A percentile compares a stretch with the other conserved stretches of the same genome.
phyloP scores from a whole-genome alignment of 2,888 invertebrate species.

The Galerucella nymphaeae region DNA sequence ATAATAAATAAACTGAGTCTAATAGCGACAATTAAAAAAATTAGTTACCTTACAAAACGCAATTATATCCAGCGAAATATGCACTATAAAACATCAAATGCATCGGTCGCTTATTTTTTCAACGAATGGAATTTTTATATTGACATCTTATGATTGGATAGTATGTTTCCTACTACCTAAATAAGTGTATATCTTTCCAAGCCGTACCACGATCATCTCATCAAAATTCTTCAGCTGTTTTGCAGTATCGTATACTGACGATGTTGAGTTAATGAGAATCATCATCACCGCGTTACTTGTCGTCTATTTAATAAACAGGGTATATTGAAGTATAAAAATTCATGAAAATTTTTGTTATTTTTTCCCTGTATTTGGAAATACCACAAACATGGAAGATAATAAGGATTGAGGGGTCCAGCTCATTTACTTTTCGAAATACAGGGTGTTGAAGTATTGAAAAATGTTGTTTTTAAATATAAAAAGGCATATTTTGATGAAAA shows the following conservation, averaged over 20 bases:
- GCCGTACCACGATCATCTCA: constrained; percentile 15
- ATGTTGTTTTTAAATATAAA: too few relatives aligned
- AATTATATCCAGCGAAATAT: not conserved
- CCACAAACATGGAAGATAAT: too few relatives aligned
- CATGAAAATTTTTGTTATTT: too few relatives aligned
- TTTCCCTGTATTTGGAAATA: too few relatives aligned
- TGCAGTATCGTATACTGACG: constrained; percentile 16
- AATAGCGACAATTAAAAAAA: not conserved
- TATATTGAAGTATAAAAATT: not conserved
- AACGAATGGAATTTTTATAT: not conserved
- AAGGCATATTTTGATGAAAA: too few relatives aligned
- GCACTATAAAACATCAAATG: not conserved
- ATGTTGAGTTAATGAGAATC: constrained; percentile 21
- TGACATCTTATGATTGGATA: not conserved
- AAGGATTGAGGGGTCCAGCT: too few relatives aligned
- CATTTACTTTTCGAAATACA: too few relatives aligned
- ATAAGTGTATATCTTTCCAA: constrained; percentile 21
- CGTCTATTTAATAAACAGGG: constrained; percentile 5
- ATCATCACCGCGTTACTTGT: constrained; percentile 8
- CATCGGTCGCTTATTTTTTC: not conserved
- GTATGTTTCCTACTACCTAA: constrained; percentile 10
- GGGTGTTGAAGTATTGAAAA: too few relatives aligned
- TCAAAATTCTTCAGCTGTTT: constrained; percentile 22
- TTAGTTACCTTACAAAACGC: not conserved
- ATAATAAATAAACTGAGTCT: not conserved